phyloP scores from a whole-genome alignment of 37 sponge, comb jelly and placozoan genomes.

The Chondrosia reniformis region DNA sequence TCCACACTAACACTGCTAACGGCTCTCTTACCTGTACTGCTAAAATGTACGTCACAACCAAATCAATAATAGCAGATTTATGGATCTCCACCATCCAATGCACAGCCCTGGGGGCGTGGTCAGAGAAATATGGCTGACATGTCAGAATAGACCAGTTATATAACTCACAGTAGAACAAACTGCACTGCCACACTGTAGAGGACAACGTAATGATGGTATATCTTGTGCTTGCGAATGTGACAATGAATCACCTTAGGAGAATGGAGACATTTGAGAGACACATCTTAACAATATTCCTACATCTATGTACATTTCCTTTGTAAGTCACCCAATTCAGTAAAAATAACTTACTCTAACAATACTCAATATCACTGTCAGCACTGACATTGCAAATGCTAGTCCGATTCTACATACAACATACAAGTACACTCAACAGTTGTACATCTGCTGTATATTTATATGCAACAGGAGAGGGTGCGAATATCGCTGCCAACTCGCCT shows the following conservation, averaged over 20 bases:
- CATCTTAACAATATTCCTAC: background rate
- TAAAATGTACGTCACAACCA: slow-evolving; percentile 42
- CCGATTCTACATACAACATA: background rate
- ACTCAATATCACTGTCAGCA: background rate
- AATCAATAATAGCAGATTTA: slow-evolving; percentile 32
- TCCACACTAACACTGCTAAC: too few relatives aligned
- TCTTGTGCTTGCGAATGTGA: slow-evolving; percentile 47
- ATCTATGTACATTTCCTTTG: background rate
- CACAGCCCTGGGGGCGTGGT: background rate
- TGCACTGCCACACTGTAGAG: slow-evolving; percentile 32
- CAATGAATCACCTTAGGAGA: slow-evolving; percentile 50
- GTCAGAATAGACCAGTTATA: slow-evolving; percentile 8
- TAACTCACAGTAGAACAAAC: background rate
- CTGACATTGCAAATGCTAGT: background rate
- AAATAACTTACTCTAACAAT: background rate
- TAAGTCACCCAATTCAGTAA: too few relatives aligned
- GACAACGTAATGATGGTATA: slow-evolving; percentile 55
- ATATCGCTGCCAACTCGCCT: too few relatives aligned
- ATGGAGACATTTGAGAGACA: background rate
- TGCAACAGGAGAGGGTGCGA: too few relatives aligned
- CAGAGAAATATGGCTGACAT: background rate
- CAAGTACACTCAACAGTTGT: too few relatives aligned
- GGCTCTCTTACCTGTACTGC: slow-evolving; percentile 38
- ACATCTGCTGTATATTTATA: too few relatives aligned
- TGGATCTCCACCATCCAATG: background rate